Percentiles rank a stretch among this genome's conserved stretches.
phyloP scores from a whole-genome alignment of 2,113 vertebrate genomes.

The Hassar affinis region DNA sequence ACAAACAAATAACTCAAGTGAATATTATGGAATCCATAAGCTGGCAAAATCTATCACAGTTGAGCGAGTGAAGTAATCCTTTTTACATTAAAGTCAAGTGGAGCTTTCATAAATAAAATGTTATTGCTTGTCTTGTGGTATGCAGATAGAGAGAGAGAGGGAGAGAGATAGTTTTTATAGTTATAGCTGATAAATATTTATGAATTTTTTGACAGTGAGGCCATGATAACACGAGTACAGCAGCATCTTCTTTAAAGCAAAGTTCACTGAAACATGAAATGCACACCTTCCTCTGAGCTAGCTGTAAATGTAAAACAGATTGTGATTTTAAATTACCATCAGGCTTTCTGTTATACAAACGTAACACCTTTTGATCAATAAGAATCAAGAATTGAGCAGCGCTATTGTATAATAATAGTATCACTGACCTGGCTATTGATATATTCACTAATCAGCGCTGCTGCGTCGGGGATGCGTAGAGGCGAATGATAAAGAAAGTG shows the following conservation, averaged over 20 bases:
- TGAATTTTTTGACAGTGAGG: neutral
- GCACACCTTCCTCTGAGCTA: neutral
- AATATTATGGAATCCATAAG: neutral
- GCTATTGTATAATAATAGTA: neutral
- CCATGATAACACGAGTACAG: neutral
- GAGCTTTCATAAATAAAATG: conserved; percentile 22
- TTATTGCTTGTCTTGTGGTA: neutral
- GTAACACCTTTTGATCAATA: neutral
- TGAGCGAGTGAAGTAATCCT: conserved; percentile 1
- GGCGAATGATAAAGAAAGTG: neutral
- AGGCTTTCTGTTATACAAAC: neutral
- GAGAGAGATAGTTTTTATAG: neutral
- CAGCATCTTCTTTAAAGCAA: neutral
- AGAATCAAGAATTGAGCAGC: neutral
- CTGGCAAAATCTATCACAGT: neutral
- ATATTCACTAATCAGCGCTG: neutral
- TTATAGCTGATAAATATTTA: neutral
- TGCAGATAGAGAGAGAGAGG: neutral
- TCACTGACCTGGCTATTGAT: neutral
- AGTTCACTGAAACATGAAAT: neutral
- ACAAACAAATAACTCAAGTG: neutral
- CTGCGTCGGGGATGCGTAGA: too few species aligned
- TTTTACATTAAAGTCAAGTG: neutral
- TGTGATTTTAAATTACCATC: too few species aligned
- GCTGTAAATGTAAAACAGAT: neutral